Base-by-base conservation (phyloP, 2,888 invertebrate genomes). In the Chymomyza caudatula region DNA sequence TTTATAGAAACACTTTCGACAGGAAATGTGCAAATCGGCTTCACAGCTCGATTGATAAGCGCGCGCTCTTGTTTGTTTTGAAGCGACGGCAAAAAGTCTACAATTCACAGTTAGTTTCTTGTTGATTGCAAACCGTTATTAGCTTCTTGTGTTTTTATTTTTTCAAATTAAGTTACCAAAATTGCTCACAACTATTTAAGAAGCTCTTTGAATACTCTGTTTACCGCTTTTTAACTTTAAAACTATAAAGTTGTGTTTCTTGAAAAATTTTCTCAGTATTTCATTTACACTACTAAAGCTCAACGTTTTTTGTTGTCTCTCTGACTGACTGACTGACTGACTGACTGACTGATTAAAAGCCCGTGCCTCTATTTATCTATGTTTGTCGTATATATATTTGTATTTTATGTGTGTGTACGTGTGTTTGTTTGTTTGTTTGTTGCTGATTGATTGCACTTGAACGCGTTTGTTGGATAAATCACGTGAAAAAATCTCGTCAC, bases 1-100 rank as follows among this genome's bases (percentile, higher is more conserved):
- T 87, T 90, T 89, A 82, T 80, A 77, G 77, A 80, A 86, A 89
- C 88, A 85, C 86, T 72, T 83, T 76, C 80, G 82, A 78, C 79
- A 85, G 85, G 83, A 85, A 78, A 71, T 71, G 59, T 53, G n/a
- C n/a, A n/a, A n/a, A 47, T 19, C 19, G 19, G 47, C 47, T 47
- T 15, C 19, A 20, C 51, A 20, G 19, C 51, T 51, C 29, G 29
- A 37, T 37, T 37, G 29, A 37, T 29, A 29, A 29, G 19, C 49
- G 51, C 20, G 51, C 20, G 19, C 25, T 15, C 53, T 11, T 20
- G 15, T 37, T 43, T 13, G 42, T 60, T 37, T 37, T 53, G 2
- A 19, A 11, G 29, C 37, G 29, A 20, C 25, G 19, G 44, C 44
- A 47, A 17, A 47, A 20, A 25, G 23, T 22, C 15, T 51, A 20